Base-by-base conservation (phyloP, 1,140 invertebrate genomes). In the Leptinotarsa texana region DNA sequence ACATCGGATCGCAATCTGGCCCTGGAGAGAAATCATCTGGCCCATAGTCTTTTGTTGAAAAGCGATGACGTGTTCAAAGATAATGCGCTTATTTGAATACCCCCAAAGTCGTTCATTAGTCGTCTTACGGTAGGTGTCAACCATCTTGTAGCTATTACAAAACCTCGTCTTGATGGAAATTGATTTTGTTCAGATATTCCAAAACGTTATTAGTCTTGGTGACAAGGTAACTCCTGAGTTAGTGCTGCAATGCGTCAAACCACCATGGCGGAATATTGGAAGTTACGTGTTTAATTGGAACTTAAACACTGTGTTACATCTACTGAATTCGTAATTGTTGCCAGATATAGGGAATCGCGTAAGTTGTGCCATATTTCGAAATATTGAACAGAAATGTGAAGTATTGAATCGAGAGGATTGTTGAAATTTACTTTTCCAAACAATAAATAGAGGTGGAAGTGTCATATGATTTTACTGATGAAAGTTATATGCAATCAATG, bases 191-290 rank as follows among this genome's bases (percentile, higher is more conserved):
- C 51, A 57, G 51, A 57, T 57, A 57, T 57, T 17, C 51, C 51
- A 57, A 57, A 57, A 57, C n/a, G 51, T 15, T 57, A 57, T 57
- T 4, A 57, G 17, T 57, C 51, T 18, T 57, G 51, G 51, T 57
- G 51, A 57, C 51, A 57, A 17, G 15, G 51, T 57, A 57, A 57
- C 51, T 18, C 51, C 51, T 57, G n/a, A 57, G 51, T 57, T 57
- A 57, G 51, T 57, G 51, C 51, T 57, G 51, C 51, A 57, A 57
- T 57, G 51, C 51, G 51, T 57, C 51, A 57, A 57, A 57, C n/a
- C 51, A 57, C 15, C 51, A 17, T 57, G 51, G 51, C 51, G 51
- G 51, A n/a, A 57, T 57, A 57, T 57, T 57, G 51, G 51, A 57
- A 57, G 51, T 57, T 57, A 57, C 51, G 51, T 57, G 51, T 18